A percentile compares a stretch with the other conserved stretches of the same genome.
These are phyloP conservation scores for Lepidurus couesii DNA, from an alignment of 1,140 invertebrate genomes.

Conservation along the genomic window DNA sequence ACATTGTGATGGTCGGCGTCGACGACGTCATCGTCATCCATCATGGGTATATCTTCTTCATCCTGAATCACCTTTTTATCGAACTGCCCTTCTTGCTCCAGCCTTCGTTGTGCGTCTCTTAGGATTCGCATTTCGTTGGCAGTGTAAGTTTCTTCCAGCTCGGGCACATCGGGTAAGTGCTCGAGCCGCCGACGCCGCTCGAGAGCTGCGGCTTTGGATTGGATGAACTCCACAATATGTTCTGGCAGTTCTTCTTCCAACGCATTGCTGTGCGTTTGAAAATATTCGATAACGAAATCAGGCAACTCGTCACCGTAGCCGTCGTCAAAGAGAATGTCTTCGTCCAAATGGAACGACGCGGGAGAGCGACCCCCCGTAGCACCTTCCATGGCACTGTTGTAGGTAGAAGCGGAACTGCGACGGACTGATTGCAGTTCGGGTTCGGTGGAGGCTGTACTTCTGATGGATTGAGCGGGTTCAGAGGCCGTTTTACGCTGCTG, in stretches of 20 bases:
- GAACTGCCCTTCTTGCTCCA: background rate
- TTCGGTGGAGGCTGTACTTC: background rate
- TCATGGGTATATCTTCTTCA: background rate
- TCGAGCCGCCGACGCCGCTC: slow-evolving; percentile 5
- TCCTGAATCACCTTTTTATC: background rate
- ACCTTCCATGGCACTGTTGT: slow-evolving; percentile 24
- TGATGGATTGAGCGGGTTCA: background rate
- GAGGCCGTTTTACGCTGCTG: background rate
- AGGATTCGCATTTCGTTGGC: slow-evolving; percentile 7
- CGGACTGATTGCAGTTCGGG: background rate
- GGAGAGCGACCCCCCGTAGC: background rate
- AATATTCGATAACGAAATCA: slow-evolving; percentile 30
- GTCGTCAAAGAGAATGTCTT: slow-evolving; percentile 26
- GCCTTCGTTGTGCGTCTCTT: background rate
- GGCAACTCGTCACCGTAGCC: slow-evolving; percentile 26
- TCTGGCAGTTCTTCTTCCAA: slow-evolving; percentile 30
- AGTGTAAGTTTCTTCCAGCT: slow-evolving; percentile 7
- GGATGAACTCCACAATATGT: slow-evolving; percentile 32
- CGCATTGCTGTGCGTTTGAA: slow-evolving; percentile 24
- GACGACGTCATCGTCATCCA: background rate
- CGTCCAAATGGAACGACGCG: background rate
- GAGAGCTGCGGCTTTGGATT: slow-evolving; percentile 28
- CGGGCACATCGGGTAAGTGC: background rate
- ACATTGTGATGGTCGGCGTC: background rate
- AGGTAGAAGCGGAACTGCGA: background rate